These are phyloP conservation scores for Sicus ferrugineus DNA, from an alignment of 2,888 invertebrate genomes.

Conservation along the genomic window DNA sequence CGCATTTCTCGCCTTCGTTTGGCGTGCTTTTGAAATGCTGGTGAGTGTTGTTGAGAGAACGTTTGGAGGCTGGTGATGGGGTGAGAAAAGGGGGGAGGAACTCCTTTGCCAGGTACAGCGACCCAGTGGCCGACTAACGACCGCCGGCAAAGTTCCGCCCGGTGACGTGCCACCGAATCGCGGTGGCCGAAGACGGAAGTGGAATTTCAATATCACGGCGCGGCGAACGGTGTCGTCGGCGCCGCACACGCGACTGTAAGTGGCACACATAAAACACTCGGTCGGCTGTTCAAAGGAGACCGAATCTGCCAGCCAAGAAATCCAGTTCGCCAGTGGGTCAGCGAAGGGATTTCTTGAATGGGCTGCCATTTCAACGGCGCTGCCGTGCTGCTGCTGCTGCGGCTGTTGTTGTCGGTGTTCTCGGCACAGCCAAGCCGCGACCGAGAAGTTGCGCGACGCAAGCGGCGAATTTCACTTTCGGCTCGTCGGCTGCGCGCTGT, in stretches of 20 bases:
- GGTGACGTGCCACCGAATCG: neutral
- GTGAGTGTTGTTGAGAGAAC: neutral
- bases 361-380: neutral
- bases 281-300: neutral
- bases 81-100: too few relatives aligned
- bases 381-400: neutral
- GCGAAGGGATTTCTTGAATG: neutral
- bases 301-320: constrained; percentile 15
- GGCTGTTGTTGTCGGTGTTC: constrained; percentile 13
- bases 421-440: neutral
- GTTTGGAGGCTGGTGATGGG: too few relatives aligned
- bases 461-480: constrained; percentile 24
- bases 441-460: neutral
- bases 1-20: neutral
- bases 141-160: neutral
- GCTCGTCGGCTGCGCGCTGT: neutral
- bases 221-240: neutral
- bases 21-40: neutral
- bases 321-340: constrained; percentile 29
- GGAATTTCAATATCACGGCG: constrained; percentile 25
- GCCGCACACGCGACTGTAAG: neutral
- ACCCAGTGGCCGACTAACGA: neutral
- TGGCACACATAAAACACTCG: constrained; percentile 16
- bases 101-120: neutral
- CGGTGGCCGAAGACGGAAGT: neutral